A percentile compares a stretch with the other conserved stretches of the same genome.
phyloP scores from a whole-genome alignment of 92 coral and sea anemone species.

The Zoanthus solanderi region DNA sequence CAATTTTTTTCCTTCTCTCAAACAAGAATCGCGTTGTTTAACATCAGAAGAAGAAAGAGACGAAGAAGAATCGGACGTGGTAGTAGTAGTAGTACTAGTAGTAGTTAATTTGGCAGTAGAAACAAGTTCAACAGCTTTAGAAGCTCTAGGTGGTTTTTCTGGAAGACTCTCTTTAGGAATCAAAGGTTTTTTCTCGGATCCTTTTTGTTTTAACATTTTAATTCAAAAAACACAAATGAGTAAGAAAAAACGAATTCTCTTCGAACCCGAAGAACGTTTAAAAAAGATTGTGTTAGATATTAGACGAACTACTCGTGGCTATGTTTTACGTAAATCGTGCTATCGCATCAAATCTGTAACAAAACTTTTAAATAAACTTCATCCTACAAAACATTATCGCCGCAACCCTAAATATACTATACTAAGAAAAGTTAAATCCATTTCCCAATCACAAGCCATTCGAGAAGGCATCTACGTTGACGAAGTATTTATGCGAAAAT shows the following conservation, averaged over 20 bases:
- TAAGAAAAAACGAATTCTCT: too few relatives aligned
- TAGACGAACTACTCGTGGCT: background rate
- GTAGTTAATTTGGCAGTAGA: background rate
- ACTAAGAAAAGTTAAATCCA: background rate
- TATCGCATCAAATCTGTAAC: background rate
- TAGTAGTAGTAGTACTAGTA: background rate
- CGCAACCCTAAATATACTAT: background rate
- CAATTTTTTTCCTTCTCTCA: too few relatives aligned
- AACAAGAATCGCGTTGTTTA: too few relatives aligned
- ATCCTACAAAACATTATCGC: background rate
- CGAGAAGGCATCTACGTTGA: background rate
- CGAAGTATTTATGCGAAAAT: background rate
- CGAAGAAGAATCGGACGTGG: background rate
- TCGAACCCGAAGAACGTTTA: background rate
- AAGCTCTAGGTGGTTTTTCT: background rate
- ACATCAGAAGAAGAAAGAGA: background rate
- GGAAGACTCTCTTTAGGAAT: background rate
- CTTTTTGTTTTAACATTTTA: background rate
- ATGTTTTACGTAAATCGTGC: background rate
- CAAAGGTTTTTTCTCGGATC: background rate
- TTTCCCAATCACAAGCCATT: background rate
- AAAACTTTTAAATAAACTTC: background rate
- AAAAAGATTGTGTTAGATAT: too few relatives aligned
- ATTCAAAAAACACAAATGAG: background rate
- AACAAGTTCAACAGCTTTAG: background rate